Evolutionary conservation across 2,797 vertebrate species (phyloP).

Genomic region (Synanceia verrucosa): DNA sequence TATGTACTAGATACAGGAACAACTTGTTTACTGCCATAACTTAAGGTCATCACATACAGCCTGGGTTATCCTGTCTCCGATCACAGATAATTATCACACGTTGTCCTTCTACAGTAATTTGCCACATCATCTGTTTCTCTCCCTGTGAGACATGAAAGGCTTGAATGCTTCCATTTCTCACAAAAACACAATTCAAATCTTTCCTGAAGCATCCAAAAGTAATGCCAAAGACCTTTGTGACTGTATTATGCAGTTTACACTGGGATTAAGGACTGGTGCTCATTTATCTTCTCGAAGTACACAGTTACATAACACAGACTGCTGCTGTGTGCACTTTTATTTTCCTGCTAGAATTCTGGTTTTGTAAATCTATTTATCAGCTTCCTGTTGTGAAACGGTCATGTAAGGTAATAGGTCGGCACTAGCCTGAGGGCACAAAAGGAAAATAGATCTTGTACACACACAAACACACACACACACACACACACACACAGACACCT

Average conservation of each 20-base stretch:
- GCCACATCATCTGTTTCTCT: background rate
- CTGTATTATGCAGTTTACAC: background rate
- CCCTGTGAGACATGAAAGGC: background rate
- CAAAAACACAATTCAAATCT: background rate
- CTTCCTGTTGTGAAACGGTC: conserved; percentile 15
- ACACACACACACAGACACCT: background rate
- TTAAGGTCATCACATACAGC: background rate
- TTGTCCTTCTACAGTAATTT: background rate
- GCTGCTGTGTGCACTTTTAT: background rate
- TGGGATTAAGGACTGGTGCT: background rate
- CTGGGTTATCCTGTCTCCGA: background rate
- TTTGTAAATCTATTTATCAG: conserved; percentile 8
- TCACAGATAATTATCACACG: too few relatives aligned
- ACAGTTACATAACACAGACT: background rate
- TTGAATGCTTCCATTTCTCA: background rate
- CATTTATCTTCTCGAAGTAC: background rate
- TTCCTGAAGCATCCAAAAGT: background rate
- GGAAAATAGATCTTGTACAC: background rate
- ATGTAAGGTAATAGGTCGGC: conserved; percentile 25
- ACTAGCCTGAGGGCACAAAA: conserved; percentile 5
- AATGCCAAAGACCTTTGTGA: background rate
- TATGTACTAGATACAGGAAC: background rate
- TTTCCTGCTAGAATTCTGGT: conserved; percentile 7
- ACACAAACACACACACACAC: background rate
- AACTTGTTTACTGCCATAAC: background rate